Conservation (phyloP, 1,140 invertebrate genomes). For the Drosophila gunungcola region DNA sequence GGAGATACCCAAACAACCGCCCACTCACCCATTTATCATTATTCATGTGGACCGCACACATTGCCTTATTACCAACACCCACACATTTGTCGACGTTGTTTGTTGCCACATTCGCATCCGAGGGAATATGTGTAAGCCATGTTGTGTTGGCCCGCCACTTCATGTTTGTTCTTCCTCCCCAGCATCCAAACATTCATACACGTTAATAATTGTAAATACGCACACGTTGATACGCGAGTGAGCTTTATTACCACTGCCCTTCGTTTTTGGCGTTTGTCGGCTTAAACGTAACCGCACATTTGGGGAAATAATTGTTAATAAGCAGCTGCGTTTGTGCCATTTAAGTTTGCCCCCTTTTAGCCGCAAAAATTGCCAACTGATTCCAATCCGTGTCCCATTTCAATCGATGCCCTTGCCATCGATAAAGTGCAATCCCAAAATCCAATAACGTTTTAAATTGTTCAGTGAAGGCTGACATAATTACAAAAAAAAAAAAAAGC, state of each 20-base stretch:
- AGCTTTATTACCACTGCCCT: constrained; percentile 66
- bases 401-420: constrained; percentile 17
- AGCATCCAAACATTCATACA: constrained; percentile 36
- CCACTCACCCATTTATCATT: constrained; percentile 56
- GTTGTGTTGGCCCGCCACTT: constrained; percentile 55
- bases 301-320: constrained; percentile 80
- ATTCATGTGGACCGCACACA: constrained; percentile 45
- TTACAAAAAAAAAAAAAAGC: not conserved
- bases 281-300: constrained; percentile 77
- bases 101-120: constrained; percentile 48
- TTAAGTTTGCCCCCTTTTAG: constrained; percentile 28
- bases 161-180: constrained; percentile 41
- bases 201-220: constrained; percentile 68
- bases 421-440: constrained; percentile 7
- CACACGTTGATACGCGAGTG: constrained; percentile 24
- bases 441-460: constrained; percentile 22
- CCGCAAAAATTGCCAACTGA: constrained; percentile 32
- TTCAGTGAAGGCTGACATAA: not conserved
- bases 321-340: constrained; percentile 66
- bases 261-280: constrained; percentile 74
- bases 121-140: constrained; percentile 47
- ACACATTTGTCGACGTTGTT: constrained; percentile 60
- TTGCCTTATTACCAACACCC: constrained; percentile 48
- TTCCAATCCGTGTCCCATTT: constrained; percentile 14
- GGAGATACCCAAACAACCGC: not conserved